Evolutionary conservation across 2,113 vertebrate genomes (phyloP).

Genomic region (Oryzias curvinotus): DNA sequence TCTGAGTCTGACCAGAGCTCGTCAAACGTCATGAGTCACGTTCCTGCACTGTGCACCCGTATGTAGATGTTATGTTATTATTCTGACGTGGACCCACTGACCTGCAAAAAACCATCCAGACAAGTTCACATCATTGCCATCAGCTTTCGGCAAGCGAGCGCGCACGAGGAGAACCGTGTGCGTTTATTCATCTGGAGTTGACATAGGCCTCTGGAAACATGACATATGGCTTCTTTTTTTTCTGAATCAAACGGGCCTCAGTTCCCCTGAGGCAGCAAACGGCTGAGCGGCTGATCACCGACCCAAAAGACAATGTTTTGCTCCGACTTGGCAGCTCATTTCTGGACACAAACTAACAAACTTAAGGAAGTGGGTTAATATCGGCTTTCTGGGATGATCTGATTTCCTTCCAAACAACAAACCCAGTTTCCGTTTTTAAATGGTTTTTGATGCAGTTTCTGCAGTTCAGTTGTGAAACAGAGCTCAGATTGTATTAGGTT

Average conservation of each 20-base stretch:
- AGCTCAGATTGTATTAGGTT: no score
- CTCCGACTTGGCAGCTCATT: no score
- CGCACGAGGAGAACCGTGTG: slow-evolving; percentile 11
- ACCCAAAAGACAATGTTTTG: slow-evolving; percentile 1
- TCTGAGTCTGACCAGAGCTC: not conserved
- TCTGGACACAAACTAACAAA: no score
- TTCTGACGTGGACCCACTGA: slow-evolving; percentile 39
- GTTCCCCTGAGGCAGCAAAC: not conserved
- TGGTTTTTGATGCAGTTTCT: no score
- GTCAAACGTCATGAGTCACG: slow-evolving; percentile 2
- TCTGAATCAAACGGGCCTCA: slow-evolving; percentile 20
- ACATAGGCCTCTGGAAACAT: slow-evolving; percentile 17
- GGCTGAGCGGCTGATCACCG: slow-evolving; percentile 8
- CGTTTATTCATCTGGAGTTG: slow-evolving; percentile 3
- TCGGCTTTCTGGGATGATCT: no score
- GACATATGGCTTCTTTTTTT: slow-evolving; percentile 15
- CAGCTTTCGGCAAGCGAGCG: slow-evolving; percentile 41
- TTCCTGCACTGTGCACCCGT: not conserved
- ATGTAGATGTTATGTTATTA: slow-evolving; percentile 26
- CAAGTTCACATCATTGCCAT: slow-evolving; percentile 20
- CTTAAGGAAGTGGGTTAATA: no score
- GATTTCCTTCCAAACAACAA: no score
- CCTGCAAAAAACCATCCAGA: slow-evolving; percentile 33
- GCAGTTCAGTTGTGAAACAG: no score
- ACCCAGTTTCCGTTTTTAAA: no score